Evolutionary conservation across 2,888 invertebrate species (phyloP), one percentile per base, ranked within the genome.

Genomic region (Eupsilia transversa): DNA sequence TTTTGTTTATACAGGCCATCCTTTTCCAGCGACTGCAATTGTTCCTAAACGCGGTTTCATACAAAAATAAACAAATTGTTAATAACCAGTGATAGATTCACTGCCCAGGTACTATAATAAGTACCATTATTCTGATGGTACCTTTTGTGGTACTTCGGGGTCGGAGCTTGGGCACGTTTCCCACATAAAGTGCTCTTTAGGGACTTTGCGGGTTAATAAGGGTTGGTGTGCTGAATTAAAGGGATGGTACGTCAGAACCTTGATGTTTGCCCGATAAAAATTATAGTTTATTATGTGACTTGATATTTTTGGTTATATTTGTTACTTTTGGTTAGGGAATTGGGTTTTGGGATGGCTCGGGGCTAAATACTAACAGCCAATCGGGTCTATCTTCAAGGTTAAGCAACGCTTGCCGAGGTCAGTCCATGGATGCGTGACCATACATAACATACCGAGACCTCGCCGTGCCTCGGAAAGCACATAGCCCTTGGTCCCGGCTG

Each of bases 121-220:
- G 60, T 60, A 68, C 64, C 63, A 73, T 74, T 74, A 74, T 74
- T 71, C 65, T 14, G 54, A 70, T 52, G 33, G 41, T 54, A 77
- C 38, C 54, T 73, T 52, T 73, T 69, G 74, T 67, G 66, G 72
- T 68, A 77, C 64, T 78, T 72, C 57, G 56, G 35, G 33, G 75
- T 56, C 63, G 59, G 61, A 86, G 79, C 80, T 84, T 77, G 69
- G 75, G 84, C 89, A 89, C 89, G 88, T 87, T 85, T 78, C 57
- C 57, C 68, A 65, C 86, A 86, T 89, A 88, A 88, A 89, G 81
- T 79, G 85, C 78, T 84, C 85, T 82, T 76, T 56, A 67, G 79
- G 74, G 83, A 81, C 66, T 63, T 63, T 38, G 43, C 20, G 74
- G 79, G 84, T 86, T 87, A 86, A 86, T 87, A 84, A 83, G 79